Base-by-base conservation (phyloP, 2,888 invertebrate genomes). In the Eupithecia tripunctaria region DNA sequence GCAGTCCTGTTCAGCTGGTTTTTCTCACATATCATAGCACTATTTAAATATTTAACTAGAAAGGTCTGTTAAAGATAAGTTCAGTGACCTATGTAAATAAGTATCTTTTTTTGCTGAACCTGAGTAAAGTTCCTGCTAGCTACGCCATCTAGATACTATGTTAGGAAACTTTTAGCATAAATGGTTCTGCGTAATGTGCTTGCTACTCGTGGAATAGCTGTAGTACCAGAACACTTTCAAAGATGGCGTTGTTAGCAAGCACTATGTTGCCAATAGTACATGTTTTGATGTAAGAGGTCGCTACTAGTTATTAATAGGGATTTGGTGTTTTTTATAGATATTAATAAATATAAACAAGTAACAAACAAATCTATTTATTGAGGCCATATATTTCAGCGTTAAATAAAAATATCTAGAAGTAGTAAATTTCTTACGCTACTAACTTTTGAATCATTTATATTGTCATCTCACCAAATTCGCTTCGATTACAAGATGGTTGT, bases 381-480 rank as follows among this genome's bases (percentile, higher is more conserved):
- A 90, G 91, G 91, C 92, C 87, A 88, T 65, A 87, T 88, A 84
- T 80, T 82, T 80, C 88, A 91, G 90, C 91, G 79, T 86, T 89
- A 91, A 88, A 86, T 84, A 81, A 83, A 86, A 82, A 80, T 69
- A 69, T 85, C 85, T 87, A 86, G 80, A 84, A 85, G 81, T 81
- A 82, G 81, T 80, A 82, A 81, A 84, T 51, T 78, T 80, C 79
- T 80, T 79, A 82, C 72, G 56, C 74, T 76, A 76, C 25, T 63
- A 51, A 63, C 47, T 51, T 68, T 78, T 78, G 67, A 36, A 72
- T 74, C 78, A 21, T 51, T 32, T 65, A 68, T 71, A 71, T 69
- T 71, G 74, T 74, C 71, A 15, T 36, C 59, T 68, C 41, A 41
- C 18, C 7, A 70, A 29, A 60, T 63, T 63, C n/a, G 25, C 14